Conservation (phyloP, 2,888 invertebrate genomes). For the Chymomyza fuscimana region DNA sequence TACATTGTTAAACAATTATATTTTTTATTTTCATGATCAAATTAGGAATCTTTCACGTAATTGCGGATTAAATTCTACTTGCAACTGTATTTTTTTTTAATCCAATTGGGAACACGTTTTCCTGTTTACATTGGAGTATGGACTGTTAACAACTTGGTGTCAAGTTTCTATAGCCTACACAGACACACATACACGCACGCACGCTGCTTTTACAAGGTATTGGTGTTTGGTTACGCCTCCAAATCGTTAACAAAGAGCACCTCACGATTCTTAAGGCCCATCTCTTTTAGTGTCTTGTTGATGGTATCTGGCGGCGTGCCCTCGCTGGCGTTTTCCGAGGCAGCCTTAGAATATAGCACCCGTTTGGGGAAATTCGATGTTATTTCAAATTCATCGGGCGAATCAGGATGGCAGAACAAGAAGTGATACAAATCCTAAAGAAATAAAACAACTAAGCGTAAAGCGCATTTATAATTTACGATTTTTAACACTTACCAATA, state of each 20-base stretch:
- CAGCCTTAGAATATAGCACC: constrained; percentile 82
- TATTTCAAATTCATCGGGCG: constrained; percentile 96
- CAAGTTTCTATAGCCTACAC: background rate
- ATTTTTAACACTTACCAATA: constrained; percentile 83
- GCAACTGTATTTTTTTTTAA: background rate
- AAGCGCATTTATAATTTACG: background rate
- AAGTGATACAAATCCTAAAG: constrained; percentile 95
- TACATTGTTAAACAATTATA: constrained; percentile 57
- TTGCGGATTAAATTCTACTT: background rate
- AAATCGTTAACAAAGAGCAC: constrained; percentile 96
- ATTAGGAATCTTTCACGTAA: constrained; percentile 54
- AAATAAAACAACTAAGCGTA: constrained; percentile 17
- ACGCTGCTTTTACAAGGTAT: constrained; percentile 20
- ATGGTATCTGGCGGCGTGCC: constrained; percentile 43
- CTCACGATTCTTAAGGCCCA: constrained; percentile 92
- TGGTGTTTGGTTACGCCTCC: constrained; percentile 83
- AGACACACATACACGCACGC: background rate
- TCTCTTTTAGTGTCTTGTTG: constrained; percentile 81
- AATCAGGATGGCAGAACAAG: constrained; percentile 95
- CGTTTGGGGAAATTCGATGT: constrained; percentile 97
- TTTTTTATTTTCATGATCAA: constrained; percentile 54
- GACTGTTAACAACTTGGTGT: constrained; percentile 27
- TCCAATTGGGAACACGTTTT: background rate
- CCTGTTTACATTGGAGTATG: constrained; percentile 51
- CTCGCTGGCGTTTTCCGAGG: constrained; percentile 41